Percentiles rank a stretch among this genome's conserved stretches.
Evolutionary conservation across 2,888 invertebrate genomes (phyloP).

Genomic region (Lasius fuliginosus): DNA sequence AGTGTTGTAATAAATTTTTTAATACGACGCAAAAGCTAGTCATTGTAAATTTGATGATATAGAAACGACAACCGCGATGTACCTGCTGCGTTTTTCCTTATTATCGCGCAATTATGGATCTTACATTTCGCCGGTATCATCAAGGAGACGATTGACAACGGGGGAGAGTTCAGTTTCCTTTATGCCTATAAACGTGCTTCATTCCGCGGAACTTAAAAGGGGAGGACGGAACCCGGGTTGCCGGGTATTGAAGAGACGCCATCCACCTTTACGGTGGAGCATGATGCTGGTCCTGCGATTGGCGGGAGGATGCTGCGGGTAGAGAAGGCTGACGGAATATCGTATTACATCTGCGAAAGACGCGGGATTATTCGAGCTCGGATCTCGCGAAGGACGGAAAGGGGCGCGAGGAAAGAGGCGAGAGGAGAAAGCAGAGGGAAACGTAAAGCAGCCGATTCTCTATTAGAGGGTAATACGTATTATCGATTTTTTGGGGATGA

Average conservation of each 20-base stretch:
- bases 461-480: slow-evolving; percentile 78
- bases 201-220: slow-evolving; percentile 23
- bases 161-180: not conserved
- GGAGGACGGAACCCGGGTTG: slow-evolving; percentile 15
- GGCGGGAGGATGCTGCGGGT: slow-evolving; percentile 20
- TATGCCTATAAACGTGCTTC: slow-evolving; percentile 3
- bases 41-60: not conserved
- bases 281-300: slow-evolving; percentile 27
- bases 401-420: not conserved
- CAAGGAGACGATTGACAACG: not conserved
- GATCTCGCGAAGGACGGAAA: not conserved
- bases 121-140: slow-evolving; percentile 17
- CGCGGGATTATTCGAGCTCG: slow-evolving; percentile 50
- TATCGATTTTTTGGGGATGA: slow-evolving; percentile 74
- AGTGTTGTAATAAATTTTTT: not conserved
- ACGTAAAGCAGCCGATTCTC: slow-evolving; percentile 67
- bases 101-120: not conserved
- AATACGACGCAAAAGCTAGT: not conserved
- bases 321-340: slow-evolving; percentile 56
- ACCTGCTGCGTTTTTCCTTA: not conserved
- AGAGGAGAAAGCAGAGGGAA: slow-evolving; percentile 51
- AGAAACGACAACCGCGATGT: not conserved
- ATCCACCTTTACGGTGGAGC: slow-evolving; percentile 34
- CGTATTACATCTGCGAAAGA: slow-evolving; percentile 57
- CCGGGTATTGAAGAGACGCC: not conserved